phyloP scores from a whole-genome alignment of 2,113 vertebrate species.

The Budorcas taxicolor region DNA sequence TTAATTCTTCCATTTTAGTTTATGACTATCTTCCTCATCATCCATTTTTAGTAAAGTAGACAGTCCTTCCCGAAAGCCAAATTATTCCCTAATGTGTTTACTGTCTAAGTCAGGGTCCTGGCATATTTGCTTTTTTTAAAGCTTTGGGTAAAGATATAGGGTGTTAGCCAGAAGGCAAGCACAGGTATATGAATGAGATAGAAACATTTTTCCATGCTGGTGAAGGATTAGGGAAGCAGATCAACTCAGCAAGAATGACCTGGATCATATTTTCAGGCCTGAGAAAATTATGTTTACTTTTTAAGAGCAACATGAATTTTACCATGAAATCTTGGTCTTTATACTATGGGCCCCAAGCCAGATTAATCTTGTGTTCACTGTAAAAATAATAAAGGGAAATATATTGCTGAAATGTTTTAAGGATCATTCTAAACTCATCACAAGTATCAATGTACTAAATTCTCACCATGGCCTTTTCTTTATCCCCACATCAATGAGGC shows the following conservation, averaged over 20 bases:
- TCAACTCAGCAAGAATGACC: neutral
- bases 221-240: neutral
- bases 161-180: neutral
- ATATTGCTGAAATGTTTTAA: neutral
- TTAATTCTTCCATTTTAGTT: neutral
- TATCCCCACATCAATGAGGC: neutral
- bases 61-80: neutral
- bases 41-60: neutral
- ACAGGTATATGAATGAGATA: neutral
- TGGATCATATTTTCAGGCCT: neutral
- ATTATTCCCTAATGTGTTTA: neutral
- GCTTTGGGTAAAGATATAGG: neutral
- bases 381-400: neutral
- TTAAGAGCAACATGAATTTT: neutral
- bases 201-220: neutral
- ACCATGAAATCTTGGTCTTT: neutral
- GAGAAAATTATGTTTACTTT: neutral
- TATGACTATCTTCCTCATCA: neutral
- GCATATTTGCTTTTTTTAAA: neutral
- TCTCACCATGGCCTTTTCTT: neutral
- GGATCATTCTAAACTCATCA: neutral
- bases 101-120: neutral
- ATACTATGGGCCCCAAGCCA: neutral
- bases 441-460: neutral
- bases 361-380: neutral